Evolutionary conservation across 1,140 invertebrate species (phyloP), one percentile per base, ranked within the genome.

Genomic region (Conus ventricosus): DNA sequence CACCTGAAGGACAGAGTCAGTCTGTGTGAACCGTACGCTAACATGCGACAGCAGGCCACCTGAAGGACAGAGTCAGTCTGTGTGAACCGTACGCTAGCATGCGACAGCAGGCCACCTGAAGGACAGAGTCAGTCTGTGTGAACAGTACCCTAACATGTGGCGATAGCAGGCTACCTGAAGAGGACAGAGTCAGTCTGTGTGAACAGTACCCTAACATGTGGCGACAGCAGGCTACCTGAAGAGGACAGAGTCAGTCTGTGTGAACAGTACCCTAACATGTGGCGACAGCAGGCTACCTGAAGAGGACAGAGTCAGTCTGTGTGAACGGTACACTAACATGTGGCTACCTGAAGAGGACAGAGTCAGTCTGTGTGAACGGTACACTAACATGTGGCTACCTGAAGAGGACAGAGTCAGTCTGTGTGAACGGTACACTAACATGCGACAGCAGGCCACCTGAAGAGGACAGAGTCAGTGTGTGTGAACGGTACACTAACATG

Each of bases 361-460:
- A 10, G 57, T 60, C 17, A 60, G 57, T 60, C 8, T 10, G 57
- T 60, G 57, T n/a, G n/a, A n/a, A n/a, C n/a, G n/a, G n/a, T n/a
- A n/a, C n/a, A n/a, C n/a, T n/a, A n/a, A n/a, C n/a, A n/a, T n/a
- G 20, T 54, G 51, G 53, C 85, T 20, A 87, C 76, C 85, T 87
- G 71, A 25, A 78, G 5, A 75, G 6, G 71, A 60, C 57, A 60
- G 7, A 10, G 57, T 60, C 17, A 60, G 57, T 60, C 8, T 10
- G 57, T 60, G 57, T n/a, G n/a, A n/a, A n/a, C n/a, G n/a, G n/a
- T n/a, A n/a, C n/a, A n/a, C n/a, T n/a, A n/a, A n/a, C n/a, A n/a
- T n/a, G 20, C 76, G 85, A 53, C 85, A 87, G 85, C 85, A 87
- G 51, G 53, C 85, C 51, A 87, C 76, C 85, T 87, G 71, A 25